Evolutionary conservation across 2,113 vertebrate genomes (phyloP), one percentile per base, ranked within the genome.

Genomic region (Eleginops maclovinus): DNA sequence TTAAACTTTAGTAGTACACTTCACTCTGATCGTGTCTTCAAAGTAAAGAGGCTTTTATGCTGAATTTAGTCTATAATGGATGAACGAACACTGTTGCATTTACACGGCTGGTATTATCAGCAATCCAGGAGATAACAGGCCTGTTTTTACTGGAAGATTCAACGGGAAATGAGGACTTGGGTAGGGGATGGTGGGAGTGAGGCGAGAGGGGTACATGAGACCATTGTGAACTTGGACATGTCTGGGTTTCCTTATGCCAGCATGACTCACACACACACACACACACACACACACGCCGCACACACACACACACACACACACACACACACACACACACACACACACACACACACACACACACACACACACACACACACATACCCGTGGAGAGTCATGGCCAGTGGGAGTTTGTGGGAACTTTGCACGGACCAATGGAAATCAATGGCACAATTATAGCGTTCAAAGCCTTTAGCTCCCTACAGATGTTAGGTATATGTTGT

Each of bases 141-240:
- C 74, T 94, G 88, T 93, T 94, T 94, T 94, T 90, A 84, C 90
- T 92, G 90, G 90, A 91, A 84, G 81, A 93, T 86, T 92, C 91
- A 93, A 94, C 89, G 88, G 74, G 91, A 92, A 92, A 87, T 75
- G 71, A 81, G 77, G 79, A 86, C 64, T 85, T 59, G 19, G 85
- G 66, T 47, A 62, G 72, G 74, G 65, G 28, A 73, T 67, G 17
- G 69, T 67, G 74, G 59, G 85, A 66, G 51, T 46, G 74, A 54
- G 65, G 75, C 70, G 69, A 76, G 55, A 55, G 58, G 71, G 36
- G 69, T 53, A 86, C 73, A 90, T 90, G 79, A 82, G 87, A 83
- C 81, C 69, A 90, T 87, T 92, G 84, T 93, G 84, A 90, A 88
- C 81, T 85, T 84, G 65, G 71, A 92, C 87, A 90, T 79, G 77